Percentiles rank a stretch among this genome's conserved stretches.
phyloP scores from a whole-genome alignment of 2,888 invertebrate genomes.

The Perizoma flavofasciatum region DNA sequence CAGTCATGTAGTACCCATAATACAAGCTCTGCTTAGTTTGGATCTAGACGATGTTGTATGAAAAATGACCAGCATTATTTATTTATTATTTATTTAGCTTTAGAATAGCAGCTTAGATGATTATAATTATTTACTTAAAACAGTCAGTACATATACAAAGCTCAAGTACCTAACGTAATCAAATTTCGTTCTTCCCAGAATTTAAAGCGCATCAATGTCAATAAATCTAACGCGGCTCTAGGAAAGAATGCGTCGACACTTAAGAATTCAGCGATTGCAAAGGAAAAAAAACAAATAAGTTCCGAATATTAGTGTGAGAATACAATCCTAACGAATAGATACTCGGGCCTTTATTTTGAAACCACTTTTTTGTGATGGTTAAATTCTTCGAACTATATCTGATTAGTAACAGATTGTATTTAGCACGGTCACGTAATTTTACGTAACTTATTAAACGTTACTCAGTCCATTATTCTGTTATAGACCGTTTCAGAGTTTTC shows the following conservation, averaged over 20 bases:
- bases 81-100: too few relatives aligned
- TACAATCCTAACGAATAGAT: slow-evolving; percentile 7
- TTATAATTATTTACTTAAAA: not conserved
- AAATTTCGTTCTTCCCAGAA: slow-evolving; percentile 11
- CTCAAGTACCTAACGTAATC: not conserved
- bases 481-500: too few relatives aligned
- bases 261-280: slow-evolving; percentile 33
- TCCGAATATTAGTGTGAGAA: slow-evolving; percentile 19
- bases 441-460: slow-evolving; percentile 21
- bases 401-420: slow-evolving; percentile 29
- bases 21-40: too few relatives aligned
- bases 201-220: slow-evolving; percentile 7
- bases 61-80: too few relatives aligned
- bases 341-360: not conserved
- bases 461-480: too few relatives aligned
- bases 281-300: slow-evolving; percentile 12
- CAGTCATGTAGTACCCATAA: too few relatives aligned
- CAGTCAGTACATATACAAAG: not conserved
- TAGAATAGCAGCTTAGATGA: too few relatives aligned
- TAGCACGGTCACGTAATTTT: slow-evolving; percentile 40
- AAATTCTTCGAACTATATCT: slow-evolving; percentile 24
- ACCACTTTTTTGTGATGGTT: slow-evolving; percentile 16
- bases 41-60: too few relatives aligned
- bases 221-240: slow-evolving; percentile 33
- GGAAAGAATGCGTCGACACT: slow-evolving; percentile 41